These are phyloP conservation scores for Eulemur albifrons DNA, from an alignment of 2,797 vertebrate species.

Conservation along the genomic window DNA sequence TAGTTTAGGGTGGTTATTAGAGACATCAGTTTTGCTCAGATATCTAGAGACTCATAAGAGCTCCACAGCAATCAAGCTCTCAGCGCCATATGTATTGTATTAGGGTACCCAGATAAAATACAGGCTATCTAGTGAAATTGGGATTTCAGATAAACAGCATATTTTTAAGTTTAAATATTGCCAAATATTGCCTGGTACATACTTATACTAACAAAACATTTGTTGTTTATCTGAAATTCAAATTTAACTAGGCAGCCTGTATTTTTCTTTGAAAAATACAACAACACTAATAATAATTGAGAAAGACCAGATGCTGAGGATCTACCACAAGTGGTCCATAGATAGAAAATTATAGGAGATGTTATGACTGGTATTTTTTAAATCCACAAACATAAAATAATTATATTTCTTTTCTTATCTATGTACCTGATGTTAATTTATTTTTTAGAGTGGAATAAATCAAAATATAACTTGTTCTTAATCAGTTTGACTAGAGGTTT, in stretches of 20 bases:
- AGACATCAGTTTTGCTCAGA: background rate
- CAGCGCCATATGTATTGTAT: too few relatives aligned
- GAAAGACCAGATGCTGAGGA: background rate
- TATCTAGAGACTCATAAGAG: background rate
- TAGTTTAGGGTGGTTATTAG: background rate
- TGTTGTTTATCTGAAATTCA: background rate
- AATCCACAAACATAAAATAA: background rate
- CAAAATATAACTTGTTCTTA: background rate
- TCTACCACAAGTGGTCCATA: background rate
- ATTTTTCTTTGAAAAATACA: background rate
- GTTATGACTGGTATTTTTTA: background rate
- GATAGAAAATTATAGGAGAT: background rate
- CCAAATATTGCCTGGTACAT: background rate
- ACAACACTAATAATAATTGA: background rate
- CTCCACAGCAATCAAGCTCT: background rate
- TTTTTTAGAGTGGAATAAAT: background rate
- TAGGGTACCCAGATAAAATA: background rate
- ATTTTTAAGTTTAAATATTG: background rate
- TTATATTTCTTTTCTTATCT: background rate
- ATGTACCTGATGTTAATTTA: background rate
- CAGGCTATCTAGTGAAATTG: background rate
- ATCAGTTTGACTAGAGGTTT: background rate
- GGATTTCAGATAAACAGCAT: background rate
- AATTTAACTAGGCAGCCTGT: background rate
- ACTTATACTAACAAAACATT: background rate